Conservation (phyloP, 1,140 invertebrate genomes). For the Oreohelix idahoensis region DNA sequence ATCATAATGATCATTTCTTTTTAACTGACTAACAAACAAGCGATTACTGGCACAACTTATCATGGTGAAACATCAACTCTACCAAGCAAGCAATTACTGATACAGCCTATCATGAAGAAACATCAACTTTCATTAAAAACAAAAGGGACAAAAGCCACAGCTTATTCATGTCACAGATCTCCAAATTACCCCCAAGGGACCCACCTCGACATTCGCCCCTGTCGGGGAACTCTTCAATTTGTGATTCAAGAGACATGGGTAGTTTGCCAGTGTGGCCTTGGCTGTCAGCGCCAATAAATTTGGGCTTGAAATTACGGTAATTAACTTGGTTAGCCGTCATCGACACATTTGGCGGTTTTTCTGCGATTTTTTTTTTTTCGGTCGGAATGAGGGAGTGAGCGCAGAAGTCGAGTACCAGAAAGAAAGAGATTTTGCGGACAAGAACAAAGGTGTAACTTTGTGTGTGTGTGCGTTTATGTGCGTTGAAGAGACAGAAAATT, state of each 20-base stretch:
- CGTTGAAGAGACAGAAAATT: no score
- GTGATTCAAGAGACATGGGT: background rate
- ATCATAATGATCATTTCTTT: no score
- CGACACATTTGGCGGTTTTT: constrained; percentile 14
- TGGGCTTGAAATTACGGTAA: constrained; percentile 6
- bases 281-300: constrained; percentile 3
- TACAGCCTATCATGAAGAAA: background rate
- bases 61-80: no score
- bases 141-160: background rate
- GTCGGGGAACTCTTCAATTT: background rate
- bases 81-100: no score
- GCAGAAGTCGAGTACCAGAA: background rate
- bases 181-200: background rate
- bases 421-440: background rate
- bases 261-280: constrained; percentile 16
- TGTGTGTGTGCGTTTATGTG: constrained; percentile 7
- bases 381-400: background rate
- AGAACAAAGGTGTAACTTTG: background rate
- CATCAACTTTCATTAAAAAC: background rate
- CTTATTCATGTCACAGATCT: background rate
- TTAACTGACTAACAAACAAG: no score
- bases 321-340: constrained; percentile 11
- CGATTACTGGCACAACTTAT: no score
- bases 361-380: no score
- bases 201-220: background rate